Conservation (phyloP, 2,113 vertebrate species). For the Himantopus leucocephalus region DNA sequence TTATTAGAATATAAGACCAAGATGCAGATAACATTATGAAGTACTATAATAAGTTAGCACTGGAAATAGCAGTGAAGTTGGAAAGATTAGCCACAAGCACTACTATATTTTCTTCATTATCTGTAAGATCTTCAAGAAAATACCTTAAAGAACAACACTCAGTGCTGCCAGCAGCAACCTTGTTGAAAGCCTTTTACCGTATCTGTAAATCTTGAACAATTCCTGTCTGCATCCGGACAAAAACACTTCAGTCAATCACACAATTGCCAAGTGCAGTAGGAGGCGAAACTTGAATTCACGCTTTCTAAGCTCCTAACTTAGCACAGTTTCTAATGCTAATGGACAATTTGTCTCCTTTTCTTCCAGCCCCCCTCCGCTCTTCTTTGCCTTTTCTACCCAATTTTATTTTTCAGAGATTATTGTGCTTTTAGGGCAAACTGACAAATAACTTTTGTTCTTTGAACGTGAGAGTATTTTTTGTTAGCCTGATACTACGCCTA, state of each 20-base stretch:
- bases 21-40: neutral
- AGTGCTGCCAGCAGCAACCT: neutral
- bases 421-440: neutral
- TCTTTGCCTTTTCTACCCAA: neutral
- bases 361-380: neutral
- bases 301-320: neutral
- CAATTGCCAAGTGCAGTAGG: neutral
- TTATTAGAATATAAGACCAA: neutral
- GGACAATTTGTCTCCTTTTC: neutral
- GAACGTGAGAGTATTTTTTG: neutral
- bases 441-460: neutral
- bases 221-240: neutral
- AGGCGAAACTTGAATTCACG: neutral
- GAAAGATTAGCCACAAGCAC: neutral
- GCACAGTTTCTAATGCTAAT: accelerated
- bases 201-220: neutral
- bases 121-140: neutral
- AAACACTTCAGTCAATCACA: neutral
- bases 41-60: neutral
- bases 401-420: neutral
- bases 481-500: neutral
- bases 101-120: neutral
- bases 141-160: neutral
- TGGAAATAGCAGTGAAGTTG: neutral
- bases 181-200: neutral